Evolutionary conservation across 2,888 invertebrate genomes (phyloP), one percentile per base, ranked within the genome.

Genomic region (Dexiosoma caninum): DNA sequence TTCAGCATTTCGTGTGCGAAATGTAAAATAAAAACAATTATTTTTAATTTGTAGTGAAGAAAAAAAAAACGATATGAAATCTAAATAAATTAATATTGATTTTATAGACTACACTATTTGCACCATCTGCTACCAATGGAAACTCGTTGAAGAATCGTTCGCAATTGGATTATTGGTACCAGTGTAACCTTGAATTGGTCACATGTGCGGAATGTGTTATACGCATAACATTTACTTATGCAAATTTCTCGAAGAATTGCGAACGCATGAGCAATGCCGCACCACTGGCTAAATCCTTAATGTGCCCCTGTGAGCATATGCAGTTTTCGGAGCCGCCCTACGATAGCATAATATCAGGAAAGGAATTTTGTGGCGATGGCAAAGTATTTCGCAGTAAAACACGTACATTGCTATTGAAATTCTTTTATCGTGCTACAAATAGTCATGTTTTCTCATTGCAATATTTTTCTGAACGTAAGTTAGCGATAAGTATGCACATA

Each of bases 131-230:
- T 14, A 40, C 77, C 8, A 83, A 66, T 60, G 59, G 60, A n/a
- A 84, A 83, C 42, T 82, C 84, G 16, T 62, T 85, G 60, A 85
- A 83, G 72, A 86, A 87, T 70, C 86, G 86, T 62, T 86, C 86
- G 60, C 85, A 81, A 42, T 64, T 83, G n/a, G 91, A 92, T 79
- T 85, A 88, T 32, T 90, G 90, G 89, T 90, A 90, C 72, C 92
- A 92, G 83, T 94, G 94, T 86, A 92, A 92, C 82, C 88, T 94
- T 69, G 94, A 94, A 87, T 90, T 94, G 82, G 92, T 94, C 46
- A 94, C 94, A 2, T 94, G 94, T 86, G 93, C 94, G 0, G 93
- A 94, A 16, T 94, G 94, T 86, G 91, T 94, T 60, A 92, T 90
- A 16, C 87, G 90, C 21, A 87, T 90, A 27, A 89, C 89, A 14